phyloP scores from a whole-genome alignment of 2,888 invertebrate genomes.

The Rhyacophila evoluta region DNA sequence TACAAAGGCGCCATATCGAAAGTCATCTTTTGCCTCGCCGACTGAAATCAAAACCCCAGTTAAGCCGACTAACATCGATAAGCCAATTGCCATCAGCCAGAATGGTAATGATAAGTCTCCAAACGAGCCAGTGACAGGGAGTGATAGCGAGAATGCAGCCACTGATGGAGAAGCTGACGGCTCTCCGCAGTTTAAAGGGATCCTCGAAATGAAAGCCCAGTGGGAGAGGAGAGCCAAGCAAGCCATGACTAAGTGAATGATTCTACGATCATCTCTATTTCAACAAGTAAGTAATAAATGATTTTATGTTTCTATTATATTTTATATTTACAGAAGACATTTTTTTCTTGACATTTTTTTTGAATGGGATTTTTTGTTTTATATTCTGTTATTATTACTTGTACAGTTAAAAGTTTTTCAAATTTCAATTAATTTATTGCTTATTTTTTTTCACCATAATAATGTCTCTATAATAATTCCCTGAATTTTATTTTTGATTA shows the following conservation, averaged over 20 bases:
- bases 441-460: no score
- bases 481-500: no score
- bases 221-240: constrained; percentile 84
- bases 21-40: constrained; percentile 56
- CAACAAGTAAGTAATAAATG: constrained; percentile 30
- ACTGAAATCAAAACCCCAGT: constrained; percentile 57
- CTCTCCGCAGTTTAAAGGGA: constrained; percentile 76
- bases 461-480: no score
- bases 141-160: constrained; percentile 58
- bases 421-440: no score
- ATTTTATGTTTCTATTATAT: not conserved
- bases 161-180: constrained; percentile 64
- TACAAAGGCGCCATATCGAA: constrained; percentile 58
- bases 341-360: no score
- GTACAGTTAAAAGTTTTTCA: no score
- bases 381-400: no score
- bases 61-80: constrained; percentile 36
- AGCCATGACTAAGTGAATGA: constrained; percentile 72
- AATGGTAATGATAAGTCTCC: constrained; percentile 64
- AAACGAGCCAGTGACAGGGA: constrained; percentile 57
- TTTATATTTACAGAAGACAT: no score
- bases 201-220: constrained; percentile 80
- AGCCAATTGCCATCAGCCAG: constrained; percentile 1
- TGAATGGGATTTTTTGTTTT: no score
- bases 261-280: not conserved